Conservation (phyloP, 2,797 vertebrate genomes). For the Syngnathus rostellatus region DNA sequence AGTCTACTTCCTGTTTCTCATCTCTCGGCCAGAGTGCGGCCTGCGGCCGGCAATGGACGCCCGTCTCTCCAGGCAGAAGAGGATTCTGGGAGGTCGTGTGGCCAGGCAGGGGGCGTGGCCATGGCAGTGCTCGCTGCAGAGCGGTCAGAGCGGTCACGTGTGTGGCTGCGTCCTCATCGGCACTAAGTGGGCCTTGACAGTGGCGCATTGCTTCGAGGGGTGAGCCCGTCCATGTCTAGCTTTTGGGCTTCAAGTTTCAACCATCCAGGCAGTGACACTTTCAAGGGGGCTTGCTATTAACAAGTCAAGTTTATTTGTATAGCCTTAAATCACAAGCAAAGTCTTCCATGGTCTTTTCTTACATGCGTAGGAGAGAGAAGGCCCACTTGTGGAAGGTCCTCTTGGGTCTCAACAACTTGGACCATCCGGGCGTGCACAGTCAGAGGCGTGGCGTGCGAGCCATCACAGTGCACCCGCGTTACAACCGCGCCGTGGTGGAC, state of each 20-base stretch:
- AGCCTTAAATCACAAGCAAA: too few relatives aligned
- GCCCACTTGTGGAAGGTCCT: constrained; percentile 86
- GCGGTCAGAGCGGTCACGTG: constrained; percentile 82
- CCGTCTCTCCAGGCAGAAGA: constrained; percentile 60
- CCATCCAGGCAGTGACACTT: too few relatives aligned
- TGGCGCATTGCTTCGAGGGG: constrained; percentile 94
- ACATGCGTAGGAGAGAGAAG: constrained; percentile 73
- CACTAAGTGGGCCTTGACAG: constrained; percentile 82
- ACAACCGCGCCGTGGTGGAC: constrained; percentile 86
- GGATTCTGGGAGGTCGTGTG: constrained; percentile 87
- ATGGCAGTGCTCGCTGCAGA: constrained; percentile 96
- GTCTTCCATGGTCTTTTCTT: neutral
- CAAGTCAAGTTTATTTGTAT: too few relatives aligned
- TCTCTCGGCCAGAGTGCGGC: constrained; percentile 75
- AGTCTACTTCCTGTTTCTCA: neutral
- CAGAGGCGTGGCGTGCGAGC: constrained; percentile 79
- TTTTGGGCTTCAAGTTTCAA: neutral
- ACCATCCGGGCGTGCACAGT: constrained; percentile 78
- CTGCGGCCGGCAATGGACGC: constrained; percentile 69
- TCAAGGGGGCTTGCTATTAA: neutral
- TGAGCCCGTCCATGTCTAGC: constrained; percentile 59
- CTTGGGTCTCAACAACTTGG: constrained; percentile 86
- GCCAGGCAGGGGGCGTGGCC: constrained; percentile 89
- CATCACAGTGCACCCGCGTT: constrained; percentile 85
- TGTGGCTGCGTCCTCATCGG: constrained; percentile 91